Evolutionary conservation across 2,113 vertebrate genomes (phyloP), one percentile per base, ranked within the genome.

Genomic region (Corydoras maculifer): DNA sequence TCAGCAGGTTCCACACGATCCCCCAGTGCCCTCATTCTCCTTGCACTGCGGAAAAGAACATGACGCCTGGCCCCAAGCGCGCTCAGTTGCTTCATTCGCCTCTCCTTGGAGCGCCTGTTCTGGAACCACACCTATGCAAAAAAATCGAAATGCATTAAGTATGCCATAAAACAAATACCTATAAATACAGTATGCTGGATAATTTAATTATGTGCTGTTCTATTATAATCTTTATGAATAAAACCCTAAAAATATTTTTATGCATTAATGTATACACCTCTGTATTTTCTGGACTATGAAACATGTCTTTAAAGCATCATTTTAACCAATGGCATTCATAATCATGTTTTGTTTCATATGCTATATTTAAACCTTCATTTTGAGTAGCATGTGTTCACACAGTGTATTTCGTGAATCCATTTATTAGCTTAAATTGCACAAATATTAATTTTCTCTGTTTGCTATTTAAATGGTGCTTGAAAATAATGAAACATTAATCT

Each of bases 21-120:
- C 68, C 93, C 93, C 4, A 98, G 87, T n/a, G 93, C 89, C 72
- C 96, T 88, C 93, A 98, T 96, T 82, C 96, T 89, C 77, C 96
- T 91, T 11, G 93, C 93, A 69, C 93, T 93, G 77, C 95, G 91
- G 87, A 95, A 97, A 76, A 98, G 96, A 77, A 95, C 91, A 77
- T 98, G 96, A 69, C 96, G 90, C 30, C 96, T 85, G 2, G 93
- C 86, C 0, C 94, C 90, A 77, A 98, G 88, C 0, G 93, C 92
- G 78, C 95, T 98, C 84, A 98, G 86, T 88, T 98, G 95, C 87
- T 98, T 97, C 96, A 99, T 97, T 48, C 96, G 91, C 62, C 96
- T 83, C 83, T 98, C 96, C 82, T 98, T 98, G 48, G 95, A 98
- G 72, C 95, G 92, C 74, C 96, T 87, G 76, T 98, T 98, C 85